These are phyloP conservation scores for Melikaiella ostensackeni DNA, from an alignment of 2,888 invertebrate species.

Conservation along the genomic window DNA sequence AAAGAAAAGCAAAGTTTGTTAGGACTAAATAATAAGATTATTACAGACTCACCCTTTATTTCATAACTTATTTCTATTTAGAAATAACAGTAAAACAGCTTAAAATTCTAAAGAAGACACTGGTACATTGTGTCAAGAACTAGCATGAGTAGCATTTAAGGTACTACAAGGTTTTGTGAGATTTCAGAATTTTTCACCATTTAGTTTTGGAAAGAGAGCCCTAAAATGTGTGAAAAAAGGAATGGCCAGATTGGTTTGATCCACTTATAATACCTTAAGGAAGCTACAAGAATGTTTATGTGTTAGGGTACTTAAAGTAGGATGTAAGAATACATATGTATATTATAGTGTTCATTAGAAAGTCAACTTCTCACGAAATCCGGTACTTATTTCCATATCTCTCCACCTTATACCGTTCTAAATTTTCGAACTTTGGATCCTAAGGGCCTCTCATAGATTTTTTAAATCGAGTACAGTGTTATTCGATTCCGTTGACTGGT, in stretches of 20 bases:
- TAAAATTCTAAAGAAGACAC: constrained; percentile 16
- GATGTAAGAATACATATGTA: constrained; percentile 29
- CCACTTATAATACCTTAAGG: neutral
- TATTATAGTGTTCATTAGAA: constrained; percentile 12
- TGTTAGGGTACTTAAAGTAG: neutral
- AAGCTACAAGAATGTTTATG: neutral
- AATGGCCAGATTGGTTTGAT: neutral
- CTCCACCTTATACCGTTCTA: neutral
- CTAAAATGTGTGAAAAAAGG: neutral
- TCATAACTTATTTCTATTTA: constrained; percentile 21
- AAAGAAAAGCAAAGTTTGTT: neutral
- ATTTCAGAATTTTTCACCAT: too few species aligned
- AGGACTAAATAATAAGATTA: neutral
- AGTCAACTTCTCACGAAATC: constrained; percentile 12
- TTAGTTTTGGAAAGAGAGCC: too few species aligned
- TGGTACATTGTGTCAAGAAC: constrained; percentile 35
- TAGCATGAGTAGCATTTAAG: neutral
- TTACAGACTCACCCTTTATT: constrained; percentile 1
- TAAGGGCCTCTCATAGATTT: constrained; percentile 3
- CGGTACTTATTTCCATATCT: neutral
- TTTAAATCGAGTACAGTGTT: constrained; percentile 42
- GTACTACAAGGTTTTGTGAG: neutral
- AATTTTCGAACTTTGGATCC: constrained; percentile 10
- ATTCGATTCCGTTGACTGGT: constrained; percentile 71
- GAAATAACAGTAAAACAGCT: constrained; percentile 9